Conservation (phyloP, 2,797 vertebrate genomes). For the Cyclopterus lumpus region DNA sequence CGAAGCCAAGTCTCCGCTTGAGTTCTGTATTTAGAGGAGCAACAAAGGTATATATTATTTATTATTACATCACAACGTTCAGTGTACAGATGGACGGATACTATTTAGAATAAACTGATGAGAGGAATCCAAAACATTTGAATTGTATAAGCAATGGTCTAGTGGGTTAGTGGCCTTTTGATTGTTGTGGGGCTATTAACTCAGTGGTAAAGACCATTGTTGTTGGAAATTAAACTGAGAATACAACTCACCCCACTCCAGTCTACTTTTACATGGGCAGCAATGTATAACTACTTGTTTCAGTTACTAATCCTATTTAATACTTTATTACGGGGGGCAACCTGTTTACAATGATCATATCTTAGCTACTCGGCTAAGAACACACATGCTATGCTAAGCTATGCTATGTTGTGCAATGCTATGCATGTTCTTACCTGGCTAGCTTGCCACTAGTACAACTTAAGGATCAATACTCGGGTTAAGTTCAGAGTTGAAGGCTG, state of each 20-base stretch:
- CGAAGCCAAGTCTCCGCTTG: background rate
- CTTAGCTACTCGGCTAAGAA: background rate
- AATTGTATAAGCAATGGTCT: background rate
- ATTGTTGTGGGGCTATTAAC: background rate
- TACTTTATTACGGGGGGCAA: background rate
- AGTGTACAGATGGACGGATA: background rate
- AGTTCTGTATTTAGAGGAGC: slow-evolving; percentile 5
- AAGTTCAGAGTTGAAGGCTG: background rate
- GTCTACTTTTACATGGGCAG: background rate
- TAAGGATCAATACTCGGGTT: background rate
- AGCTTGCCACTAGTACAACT: background rate
- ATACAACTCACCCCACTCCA: background rate
- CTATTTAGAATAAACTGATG: background rate
- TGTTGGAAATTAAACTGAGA: background rate
- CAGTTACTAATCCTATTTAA: background rate
- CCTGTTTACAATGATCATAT: background rate
- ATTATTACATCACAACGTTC: background rate
- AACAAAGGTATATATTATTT: background rate
- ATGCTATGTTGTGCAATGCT: background rate
- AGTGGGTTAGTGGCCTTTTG: background rate
- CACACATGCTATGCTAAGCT: too few relatives aligned
- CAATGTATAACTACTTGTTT: background rate
- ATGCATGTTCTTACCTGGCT: background rate
- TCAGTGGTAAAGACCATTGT: background rate
- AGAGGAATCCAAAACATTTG: background rate